Percentiles rank a stretch among this genome's conserved stretches.
Evolutionary conservation across 1,140 invertebrate genomes (phyloP).

Genomic region (Pseudomyrmex concolor): DNA sequence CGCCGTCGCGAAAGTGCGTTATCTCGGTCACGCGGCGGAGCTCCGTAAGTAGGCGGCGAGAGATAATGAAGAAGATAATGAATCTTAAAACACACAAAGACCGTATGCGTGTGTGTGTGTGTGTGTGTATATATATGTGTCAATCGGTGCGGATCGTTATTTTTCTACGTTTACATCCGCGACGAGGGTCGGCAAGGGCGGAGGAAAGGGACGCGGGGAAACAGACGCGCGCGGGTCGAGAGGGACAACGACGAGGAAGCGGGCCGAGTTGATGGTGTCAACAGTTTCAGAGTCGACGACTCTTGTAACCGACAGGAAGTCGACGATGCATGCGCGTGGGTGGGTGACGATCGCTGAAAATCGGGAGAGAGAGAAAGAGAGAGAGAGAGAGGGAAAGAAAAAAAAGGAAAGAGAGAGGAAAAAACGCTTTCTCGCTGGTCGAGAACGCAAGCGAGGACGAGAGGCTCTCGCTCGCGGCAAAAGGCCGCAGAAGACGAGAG

Average conservation of each 20-base stretch:
- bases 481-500: conserved; percentile 3
- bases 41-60: conserved; percentile 43
- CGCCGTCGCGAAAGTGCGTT: conserved; percentile 47
- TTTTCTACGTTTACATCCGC: conserved; percentile 72
- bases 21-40: conserved; percentile 56
- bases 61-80: neutral
- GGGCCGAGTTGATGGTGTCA: conserved; percentile 1
- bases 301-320: conserved; percentile 32
- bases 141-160: conserved; percentile 67
- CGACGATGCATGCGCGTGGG: conserved; percentile 1
- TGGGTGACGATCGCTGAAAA: conserved; percentile 36
- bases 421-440: conserved; percentile 70
- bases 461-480: conserved; percentile 44
- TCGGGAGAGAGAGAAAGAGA: conserved; percentile 13
- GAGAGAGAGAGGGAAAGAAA: neutral
- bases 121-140: conserved; percentile 33
- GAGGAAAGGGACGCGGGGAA: neutral
- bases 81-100: neutral
- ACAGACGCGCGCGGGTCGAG: conserved; percentile 29
- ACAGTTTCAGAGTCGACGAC: neutral
- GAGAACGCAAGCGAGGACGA: conserved; percentile 61
- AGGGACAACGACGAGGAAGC: conserved; percentile 46
- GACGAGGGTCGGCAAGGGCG: conserved; percentile 31
- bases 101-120: neutral
- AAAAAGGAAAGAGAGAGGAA: neutral